These are phyloP conservation scores for Orchesella flavescens DNA, from an alignment of 2,888 invertebrate genomes.

Conservation along the genomic window DNA sequence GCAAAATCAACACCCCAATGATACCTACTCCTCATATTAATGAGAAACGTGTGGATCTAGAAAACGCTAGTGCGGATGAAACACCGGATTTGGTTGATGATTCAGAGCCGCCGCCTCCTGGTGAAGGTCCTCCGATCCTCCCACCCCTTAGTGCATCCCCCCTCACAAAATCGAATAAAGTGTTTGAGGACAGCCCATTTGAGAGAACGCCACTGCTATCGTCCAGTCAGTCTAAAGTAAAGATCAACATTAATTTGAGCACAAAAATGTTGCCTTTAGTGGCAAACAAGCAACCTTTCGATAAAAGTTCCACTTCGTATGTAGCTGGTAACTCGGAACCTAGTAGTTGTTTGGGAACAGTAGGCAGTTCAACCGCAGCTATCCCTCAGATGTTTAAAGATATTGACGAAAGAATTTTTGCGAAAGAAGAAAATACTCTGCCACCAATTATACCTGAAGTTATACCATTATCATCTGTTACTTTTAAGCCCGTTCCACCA, in stretches of 20 bases:
- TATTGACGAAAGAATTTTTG: slow-evolving; percentile 33
- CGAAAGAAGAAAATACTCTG: not conserved
- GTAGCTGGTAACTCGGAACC: no score
- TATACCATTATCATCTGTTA: slow-evolving; percentile 35
- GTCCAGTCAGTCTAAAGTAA: slow-evolving; percentile 52
- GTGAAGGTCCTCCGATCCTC: slow-evolving; percentile 40
- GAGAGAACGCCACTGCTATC: slow-evolving; percentile 26
- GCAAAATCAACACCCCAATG: slow-evolving; percentile 31
- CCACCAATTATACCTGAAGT: slow-evolving; percentile 3
- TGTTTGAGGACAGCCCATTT: slow-evolving; percentile 62
- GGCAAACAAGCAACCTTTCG: not conserved
- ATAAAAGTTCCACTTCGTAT: no score
- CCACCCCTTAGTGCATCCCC: slow-evolving; percentile 32
- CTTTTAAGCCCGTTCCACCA: slow-evolving; percentile 53
- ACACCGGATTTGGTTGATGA: slow-evolving; percentile 56
- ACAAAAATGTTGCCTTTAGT: slow-evolving; percentile 57
- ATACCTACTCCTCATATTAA: slow-evolving; percentile 1
- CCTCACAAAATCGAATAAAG: slow-evolving; percentile 26
- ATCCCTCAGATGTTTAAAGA: slow-evolving; percentile 25
- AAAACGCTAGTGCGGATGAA: slow-evolving; percentile 15
- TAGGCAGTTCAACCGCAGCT: no score
- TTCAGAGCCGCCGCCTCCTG: slow-evolving; percentile 61
- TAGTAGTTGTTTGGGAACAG: no score
- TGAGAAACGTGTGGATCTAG: not conserved
- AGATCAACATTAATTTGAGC: slow-evolving; percentile 70